Evolutionary conservation across 2,113 vertebrate genomes (phyloP), one percentile per base, ranked within the genome.

Genomic region (Pterophyllum scalare): DNA sequence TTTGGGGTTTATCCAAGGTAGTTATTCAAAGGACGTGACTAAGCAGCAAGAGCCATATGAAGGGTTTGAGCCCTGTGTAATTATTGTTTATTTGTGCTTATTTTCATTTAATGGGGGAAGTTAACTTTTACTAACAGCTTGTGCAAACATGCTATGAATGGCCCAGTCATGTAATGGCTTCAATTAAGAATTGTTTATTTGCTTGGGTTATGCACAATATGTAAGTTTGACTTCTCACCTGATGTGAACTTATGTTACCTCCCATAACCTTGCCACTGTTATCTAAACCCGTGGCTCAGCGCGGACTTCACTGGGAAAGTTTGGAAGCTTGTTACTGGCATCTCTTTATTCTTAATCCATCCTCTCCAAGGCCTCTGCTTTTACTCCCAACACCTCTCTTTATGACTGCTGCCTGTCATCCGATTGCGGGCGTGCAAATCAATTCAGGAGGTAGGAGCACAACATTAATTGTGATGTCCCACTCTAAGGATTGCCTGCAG

Each of bases 1-100:
- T 75, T 79, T 93, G 82, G 93, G 93, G 90, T 94, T 96, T 95
- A 94, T 94, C 89, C 92, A 90, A 94, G 79, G 91, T 94, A 93
- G 94, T 95, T 94, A 95, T 94, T 95, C 88, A 38, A 92, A 88
- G 92, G 88, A 93, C 88, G 82, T 89, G 95, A 95, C 92, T 94
- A 92, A 94, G 93, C 92, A 93, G 86, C 72, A 82, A 72, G 76
- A 80, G 89, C 88, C 89, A 93, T 87, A 82, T 92, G 92, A 92
- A 91, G 84, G 89, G 83, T 83, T 92, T 22, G 77, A 80, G 87
- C 91, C 88, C 82, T 43, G 72, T 95, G 89, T 95, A 95, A 96
- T 95, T 95, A 94, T 85, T 89, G 93, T 92, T 96, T 95, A 95
- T 96, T 95, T 96, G 95, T 90, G 93, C 91, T 94, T 96, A 96